Evolutionary conservation across 1,140 invertebrate species (phyloP).

Genomic region (Aphaenogaster ashmeadi): DNA sequence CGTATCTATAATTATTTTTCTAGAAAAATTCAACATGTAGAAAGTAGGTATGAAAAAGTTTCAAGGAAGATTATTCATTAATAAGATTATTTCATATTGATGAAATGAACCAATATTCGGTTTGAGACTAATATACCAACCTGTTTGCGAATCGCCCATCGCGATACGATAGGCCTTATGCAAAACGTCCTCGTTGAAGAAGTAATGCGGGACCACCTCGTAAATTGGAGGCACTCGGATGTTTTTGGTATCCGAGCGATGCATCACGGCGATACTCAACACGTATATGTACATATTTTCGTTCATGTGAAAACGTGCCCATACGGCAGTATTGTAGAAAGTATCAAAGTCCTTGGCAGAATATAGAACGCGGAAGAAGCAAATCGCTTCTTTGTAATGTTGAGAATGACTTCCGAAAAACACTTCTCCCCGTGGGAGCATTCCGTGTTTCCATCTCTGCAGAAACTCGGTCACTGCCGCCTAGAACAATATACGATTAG

Average conservation of each 20-base stretch:
- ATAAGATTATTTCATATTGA: neutral
- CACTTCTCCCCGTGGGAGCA: slow-evolving; percentile 80
- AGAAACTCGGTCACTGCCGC: slow-evolving; percentile 87
- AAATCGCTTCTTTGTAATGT: slow-evolving; percentile 88
- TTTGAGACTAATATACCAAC: slow-evolving; percentile 47
- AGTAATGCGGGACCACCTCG: slow-evolving; percentile 90
- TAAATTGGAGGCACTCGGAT: slow-evolving; percentile 90
- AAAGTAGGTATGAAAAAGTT: neutral
- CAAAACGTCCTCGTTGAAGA: slow-evolving; percentile 88
- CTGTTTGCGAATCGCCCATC: slow-evolving; percentile 77
- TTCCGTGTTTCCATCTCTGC: slow-evolving; percentile 86
- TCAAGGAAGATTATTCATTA: neutral
- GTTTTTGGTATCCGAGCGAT: slow-evolving; percentile 88
- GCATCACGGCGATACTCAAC: slow-evolving; percentile 88
- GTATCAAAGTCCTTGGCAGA: slow-evolving; percentile 89
- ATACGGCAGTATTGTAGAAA: slow-evolving; percentile 90
- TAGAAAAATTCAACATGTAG: neutral
- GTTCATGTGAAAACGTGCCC: slow-evolving; percentile 89
- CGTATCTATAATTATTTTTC: neutral
- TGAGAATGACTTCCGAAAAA: slow-evolving; percentile 85
- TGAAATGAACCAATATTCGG: neutral
- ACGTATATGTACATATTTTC: slow-evolving; percentile 89
- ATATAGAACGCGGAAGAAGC: slow-evolving; percentile 89
- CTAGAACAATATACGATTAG: slow-evolving; percentile 79
- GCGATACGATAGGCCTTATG: slow-evolving; percentile 88